These are phyloP conservation scores for Nasua narica DNA, from an alignment of 2,797 vertebrate genomes.

Conservation along the genomic window DNA sequence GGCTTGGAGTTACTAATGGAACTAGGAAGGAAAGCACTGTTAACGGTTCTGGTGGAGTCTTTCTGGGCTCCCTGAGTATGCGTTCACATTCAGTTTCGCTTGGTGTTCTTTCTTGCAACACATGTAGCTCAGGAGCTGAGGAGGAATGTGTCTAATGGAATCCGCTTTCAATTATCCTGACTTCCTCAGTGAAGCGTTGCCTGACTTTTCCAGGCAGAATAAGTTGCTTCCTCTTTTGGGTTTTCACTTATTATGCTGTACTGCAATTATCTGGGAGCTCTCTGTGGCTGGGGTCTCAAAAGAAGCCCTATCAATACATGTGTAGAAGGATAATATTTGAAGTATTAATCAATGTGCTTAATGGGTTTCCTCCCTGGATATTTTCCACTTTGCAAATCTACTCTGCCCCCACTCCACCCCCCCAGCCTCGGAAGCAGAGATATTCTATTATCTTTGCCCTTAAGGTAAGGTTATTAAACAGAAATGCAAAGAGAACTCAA, in stretches of 20 bases:
- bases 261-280: conserved; percentile 21
- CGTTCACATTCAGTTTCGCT: neutral
- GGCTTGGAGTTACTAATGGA: neutral
- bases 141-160: neutral
- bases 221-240: conserved; percentile 43
- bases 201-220: conserved; percentile 32
- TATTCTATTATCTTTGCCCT: neutral
- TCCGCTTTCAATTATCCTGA: conserved; percentile 1
- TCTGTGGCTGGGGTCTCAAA: conserved; percentile 39
- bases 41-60: neutral
- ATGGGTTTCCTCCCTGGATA: neutral
- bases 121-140: neutral
- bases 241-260: conserved; percentile 36
- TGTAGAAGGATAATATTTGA: conserved; percentile 45
- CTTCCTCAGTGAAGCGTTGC: neutral
- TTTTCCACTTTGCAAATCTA: neutral
- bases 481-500: neutral
- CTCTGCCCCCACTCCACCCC: neutral
- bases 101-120: neutral
- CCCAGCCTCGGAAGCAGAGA: neutral
- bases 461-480: conserved; percentile 17
- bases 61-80: neutral
- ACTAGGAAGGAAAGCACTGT: neutral
- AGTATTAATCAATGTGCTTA: conserved; percentile 55
- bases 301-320: conserved; percentile 24